Conservation (phyloP, 2,797 vertebrate species). For the Sphenodon punctatus region DNA sequence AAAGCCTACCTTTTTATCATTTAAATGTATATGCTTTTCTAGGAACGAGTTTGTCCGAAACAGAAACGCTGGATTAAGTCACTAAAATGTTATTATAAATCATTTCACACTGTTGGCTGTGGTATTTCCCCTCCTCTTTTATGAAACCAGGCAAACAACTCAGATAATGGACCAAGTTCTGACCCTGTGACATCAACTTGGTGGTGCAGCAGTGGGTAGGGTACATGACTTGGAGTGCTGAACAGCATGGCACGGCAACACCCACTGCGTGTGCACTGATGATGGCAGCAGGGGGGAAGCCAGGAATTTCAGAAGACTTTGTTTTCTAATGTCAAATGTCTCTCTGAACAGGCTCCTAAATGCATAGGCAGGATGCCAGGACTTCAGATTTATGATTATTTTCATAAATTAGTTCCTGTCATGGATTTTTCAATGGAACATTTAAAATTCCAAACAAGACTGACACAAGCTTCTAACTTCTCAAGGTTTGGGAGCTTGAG, state of each 20-base stretch:
- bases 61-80: background rate
- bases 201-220: background rate
- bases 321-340: background rate
- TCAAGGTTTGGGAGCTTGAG: background rate
- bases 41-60: background rate
- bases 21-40: slow-evolving; percentile 23
- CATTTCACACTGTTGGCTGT: background rate
- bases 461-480: background rate
- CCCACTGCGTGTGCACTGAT: background rate
- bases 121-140: background rate
- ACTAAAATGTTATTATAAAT: background rate
- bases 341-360: background rate
- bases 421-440: background rate
- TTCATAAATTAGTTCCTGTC: background rate
- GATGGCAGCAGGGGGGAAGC: background rate
- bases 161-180: background rate
- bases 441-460: background rate
- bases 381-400: background rate
- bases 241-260: background rate
- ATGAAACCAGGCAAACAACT: background rate
- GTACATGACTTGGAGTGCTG: background rate
- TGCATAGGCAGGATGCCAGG: background rate
- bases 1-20: slow-evolving; percentile 42
- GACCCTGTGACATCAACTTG: background rate
- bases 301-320: background rate